Conservation (phyloP, 2,888 invertebrate species). For the Gibbula magus region DNA sequence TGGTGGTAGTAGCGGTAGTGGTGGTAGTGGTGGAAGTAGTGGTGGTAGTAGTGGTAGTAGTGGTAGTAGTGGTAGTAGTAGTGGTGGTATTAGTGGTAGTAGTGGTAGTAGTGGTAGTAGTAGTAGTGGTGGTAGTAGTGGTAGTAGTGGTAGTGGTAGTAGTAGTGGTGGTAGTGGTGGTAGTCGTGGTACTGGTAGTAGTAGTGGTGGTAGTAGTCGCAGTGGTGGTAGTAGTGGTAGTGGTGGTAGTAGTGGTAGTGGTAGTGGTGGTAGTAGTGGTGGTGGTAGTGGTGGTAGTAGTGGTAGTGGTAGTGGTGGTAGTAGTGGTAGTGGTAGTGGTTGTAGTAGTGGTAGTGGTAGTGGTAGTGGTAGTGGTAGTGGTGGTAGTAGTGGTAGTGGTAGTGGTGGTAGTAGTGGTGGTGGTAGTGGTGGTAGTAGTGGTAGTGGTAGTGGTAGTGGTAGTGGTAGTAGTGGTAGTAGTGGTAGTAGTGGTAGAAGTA, state of each 20-base stretch:
- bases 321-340: background rate
- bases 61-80: background rate
- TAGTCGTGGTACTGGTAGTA: background rate
- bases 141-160: background rate
- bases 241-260: background rate
- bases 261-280: constrained; percentile 37
- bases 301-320: background rate
- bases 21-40: background rate
- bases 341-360: background rate
- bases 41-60: background rate
- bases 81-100: background rate
- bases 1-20: background rate
- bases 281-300: constrained; percentile 42
- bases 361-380: background rate
- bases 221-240: background rate
- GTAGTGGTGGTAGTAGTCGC: background rate
- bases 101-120: background rate
- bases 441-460: background rate
- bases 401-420: background rate
- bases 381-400: background rate
- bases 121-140: background rate
- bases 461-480: constrained; percentile 5
- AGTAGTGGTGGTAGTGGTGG: background rate
- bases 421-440: background rate
- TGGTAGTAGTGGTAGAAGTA: constrained; percentile 44